Conservation (phyloP, 2,797 vertebrate genomes). For the Thamnophis elegans region DNA sequence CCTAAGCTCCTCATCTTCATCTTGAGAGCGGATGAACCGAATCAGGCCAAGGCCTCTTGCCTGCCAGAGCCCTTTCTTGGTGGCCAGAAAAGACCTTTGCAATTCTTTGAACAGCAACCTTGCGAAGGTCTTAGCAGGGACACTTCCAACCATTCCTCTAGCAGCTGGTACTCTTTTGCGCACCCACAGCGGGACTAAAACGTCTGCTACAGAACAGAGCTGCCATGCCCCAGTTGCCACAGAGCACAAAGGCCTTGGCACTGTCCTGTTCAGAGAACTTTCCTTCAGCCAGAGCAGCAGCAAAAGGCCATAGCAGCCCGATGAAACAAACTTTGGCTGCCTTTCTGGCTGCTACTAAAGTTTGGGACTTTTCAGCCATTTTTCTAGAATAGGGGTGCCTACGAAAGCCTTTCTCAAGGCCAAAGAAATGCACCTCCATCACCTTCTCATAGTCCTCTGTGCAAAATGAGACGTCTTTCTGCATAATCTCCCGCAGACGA, state of each 20-base stretch:
- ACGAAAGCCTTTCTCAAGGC: too few relatives aligned
- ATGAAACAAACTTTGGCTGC: not conserved
- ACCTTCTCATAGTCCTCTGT: constrained; percentile 92
- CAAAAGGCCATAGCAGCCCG: not conserved
- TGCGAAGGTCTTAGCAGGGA: not conserved
- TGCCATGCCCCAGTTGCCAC: not conserved
- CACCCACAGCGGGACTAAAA: not conserved
- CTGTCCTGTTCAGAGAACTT: not conserved
- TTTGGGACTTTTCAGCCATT: not conserved
- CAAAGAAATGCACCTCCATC: not conserved
- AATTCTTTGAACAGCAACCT: not conserved
- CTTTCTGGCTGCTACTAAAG: not conserved
- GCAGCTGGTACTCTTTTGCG: not conserved
- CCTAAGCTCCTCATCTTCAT: not conserved
- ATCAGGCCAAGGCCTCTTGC: not conserved
- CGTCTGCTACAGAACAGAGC: not conserved
- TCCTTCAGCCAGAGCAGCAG: not conserved
- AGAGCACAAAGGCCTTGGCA: not conserved
- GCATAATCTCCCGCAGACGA: constrained; percentile 91
- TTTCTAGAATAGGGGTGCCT: too few relatives aligned
- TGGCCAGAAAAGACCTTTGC: not conserved
- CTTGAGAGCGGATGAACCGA: not conserved
- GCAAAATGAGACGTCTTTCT: constrained; percentile 86
- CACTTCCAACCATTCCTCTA: not conserved
- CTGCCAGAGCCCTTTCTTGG: not conserved